Percentiles rank a stretch among this genome's conserved stretches.
phyloP scores from a whole-genome alignment of 2,113 vertebrate genomes.

The Clinocottus analis region DNA sequence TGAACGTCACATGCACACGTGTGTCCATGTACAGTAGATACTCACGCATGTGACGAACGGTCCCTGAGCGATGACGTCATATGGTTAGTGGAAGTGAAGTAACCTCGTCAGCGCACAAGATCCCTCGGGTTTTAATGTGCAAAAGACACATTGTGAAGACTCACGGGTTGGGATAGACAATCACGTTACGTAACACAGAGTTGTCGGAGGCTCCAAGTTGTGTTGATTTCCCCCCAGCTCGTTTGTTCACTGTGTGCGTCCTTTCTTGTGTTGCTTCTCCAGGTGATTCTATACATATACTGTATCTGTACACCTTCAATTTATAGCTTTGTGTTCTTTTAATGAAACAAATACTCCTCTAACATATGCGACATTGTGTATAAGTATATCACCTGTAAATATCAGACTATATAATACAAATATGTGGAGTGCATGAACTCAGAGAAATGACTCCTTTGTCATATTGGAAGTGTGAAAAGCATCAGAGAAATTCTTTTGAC shows the following conservation, averaged over 20 bases:
- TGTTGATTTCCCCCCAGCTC: constrained; percentile 13
- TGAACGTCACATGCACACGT: not conserved
- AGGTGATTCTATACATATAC: constrained; percentile 24
- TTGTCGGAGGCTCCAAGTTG: constrained; percentile 44
- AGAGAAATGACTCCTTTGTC: not conserved
- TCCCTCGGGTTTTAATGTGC: constrained; percentile 40
- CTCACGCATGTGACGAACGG: not conserved
- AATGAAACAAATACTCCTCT: not conserved
- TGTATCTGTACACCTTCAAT: not conserved
- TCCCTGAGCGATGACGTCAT: constrained; percentile 11
- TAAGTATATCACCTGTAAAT: not conserved
- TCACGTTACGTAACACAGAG: constrained; percentile 51
- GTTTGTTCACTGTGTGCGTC: constrained; percentile 23
- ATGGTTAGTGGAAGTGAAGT: constrained; percentile 4
- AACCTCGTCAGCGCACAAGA: constrained; percentile 32
- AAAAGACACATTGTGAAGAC: constrained; percentile 42
- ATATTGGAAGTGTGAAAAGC: not conserved
- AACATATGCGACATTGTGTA: not conserved
- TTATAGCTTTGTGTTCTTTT: not conserved
- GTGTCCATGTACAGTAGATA: not conserved
- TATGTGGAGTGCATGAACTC: not conserved
- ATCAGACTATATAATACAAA: not conserved
- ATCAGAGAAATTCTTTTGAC: not conserved
- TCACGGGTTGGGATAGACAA: constrained; percentile 58
- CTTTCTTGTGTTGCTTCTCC: constrained; percentile 1